Base-by-base conservation (phyloP, 1,140 invertebrate genomes). In the Penaeus chinensis region DNA sequence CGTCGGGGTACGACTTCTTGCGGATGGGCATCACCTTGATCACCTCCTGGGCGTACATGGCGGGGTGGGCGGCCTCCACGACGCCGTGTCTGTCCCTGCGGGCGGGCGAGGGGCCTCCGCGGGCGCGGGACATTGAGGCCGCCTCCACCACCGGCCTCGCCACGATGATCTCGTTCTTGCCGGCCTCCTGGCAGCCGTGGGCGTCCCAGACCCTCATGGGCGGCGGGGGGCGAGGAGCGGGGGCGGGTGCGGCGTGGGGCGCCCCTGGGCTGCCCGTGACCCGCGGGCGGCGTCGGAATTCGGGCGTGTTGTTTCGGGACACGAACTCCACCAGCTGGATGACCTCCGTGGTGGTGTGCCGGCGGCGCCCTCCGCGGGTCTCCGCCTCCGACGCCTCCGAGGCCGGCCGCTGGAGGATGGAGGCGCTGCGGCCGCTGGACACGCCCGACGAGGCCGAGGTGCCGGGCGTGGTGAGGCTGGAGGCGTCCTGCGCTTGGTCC, bases 301-400 rank as follows among this genome's bases (percentile, higher is more conserved):
- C 86, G 4, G 86, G 86, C n/a, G 86, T 87, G 86, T 76, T 82
- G 27, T 37, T 63, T 16, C 80, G 69, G 16, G 86, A 87, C 37
- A 87, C 61, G 37, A 87, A 63, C n/a, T 87, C 80, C 47, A 82
- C 69, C 60, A 87, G 42, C 20, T 77, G 71, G 20, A 82, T 65
- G 37, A 76, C 32, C 69, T 87, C 80, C 32, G 86, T 78, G 61
- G 78, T 22, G 13, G 37, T 54, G 22, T 37, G 47, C 8, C 24
- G 32, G 80, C 76, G n/a, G 37, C 54, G 66, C 24, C 79, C 27
- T 8, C 66, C 66, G 2, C 69, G 16, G 19, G 69, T 37, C 27
- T 47, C 61, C 1, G n/a, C 10, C 32, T 4, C 20, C 20, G 20
- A 13, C 5, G 24, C 27, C n/a, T 1, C 54, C 11, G 54, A 11